Percentiles rank a stretch among this genome's conserved stretches.
Conservation (phyloP, 1,140 invertebrate genomes). For the Wiebesia pumilae region DNA sequence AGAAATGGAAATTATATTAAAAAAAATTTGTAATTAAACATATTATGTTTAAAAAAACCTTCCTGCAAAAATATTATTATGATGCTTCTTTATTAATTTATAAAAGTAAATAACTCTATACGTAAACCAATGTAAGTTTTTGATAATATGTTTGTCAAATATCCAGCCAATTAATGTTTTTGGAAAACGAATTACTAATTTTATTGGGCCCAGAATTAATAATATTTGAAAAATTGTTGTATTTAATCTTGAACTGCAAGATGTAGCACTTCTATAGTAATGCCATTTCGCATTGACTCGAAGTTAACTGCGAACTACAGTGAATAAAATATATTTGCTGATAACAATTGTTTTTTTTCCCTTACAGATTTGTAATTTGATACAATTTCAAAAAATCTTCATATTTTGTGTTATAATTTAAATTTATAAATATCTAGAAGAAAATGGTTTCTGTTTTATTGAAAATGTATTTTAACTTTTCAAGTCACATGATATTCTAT, state of each 20-base stretch:
- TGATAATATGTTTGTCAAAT: neutral
- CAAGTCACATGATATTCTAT: neutral
- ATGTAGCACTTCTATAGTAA: constrained; percentile 33
- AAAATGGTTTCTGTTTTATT: neutral
- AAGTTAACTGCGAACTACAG: constrained; percentile 42
- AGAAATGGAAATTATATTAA: neutral
- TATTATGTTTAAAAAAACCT: neutral
- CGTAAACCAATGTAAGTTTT: neutral
- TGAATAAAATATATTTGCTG: constrained; percentile 52
- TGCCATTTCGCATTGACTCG: constrained; percentile 39
- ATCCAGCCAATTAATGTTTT: constrained; percentile 11
- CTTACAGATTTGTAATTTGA: too few relatives aligned
- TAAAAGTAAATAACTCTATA: neutral
- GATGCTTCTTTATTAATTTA: neutral
- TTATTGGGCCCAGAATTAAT: neutral
- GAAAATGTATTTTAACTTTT: constrained; percentile 17
- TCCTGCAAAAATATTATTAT: neutral
- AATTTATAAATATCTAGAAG: neutral
- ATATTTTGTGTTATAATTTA: neutral
- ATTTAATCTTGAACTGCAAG: constrained; percentile 39
- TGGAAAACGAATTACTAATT: neutral
- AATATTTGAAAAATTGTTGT: neutral
- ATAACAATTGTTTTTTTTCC: constrained; percentile 9
- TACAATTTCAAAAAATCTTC: neutral
- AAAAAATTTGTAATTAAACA: neutral